phyloP scores from a whole-genome alignment of 1,140 invertebrate species.

The Sinella curviseta region DNA sequence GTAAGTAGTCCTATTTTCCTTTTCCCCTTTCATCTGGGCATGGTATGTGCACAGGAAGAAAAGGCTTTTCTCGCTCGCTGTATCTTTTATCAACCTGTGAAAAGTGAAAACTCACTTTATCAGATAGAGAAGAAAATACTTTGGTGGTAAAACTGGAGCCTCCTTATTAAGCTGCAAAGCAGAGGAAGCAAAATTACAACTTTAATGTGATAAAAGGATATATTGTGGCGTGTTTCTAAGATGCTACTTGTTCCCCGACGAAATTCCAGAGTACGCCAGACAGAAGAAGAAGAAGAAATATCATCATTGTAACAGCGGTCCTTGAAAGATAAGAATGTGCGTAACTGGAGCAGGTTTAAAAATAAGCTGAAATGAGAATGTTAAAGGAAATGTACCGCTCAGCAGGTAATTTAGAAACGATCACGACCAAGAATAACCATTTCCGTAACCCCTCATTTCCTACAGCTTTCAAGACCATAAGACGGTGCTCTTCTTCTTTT shows the following conservation, averaged over 20 bases:
- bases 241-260: background rate
- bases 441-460: background rate
- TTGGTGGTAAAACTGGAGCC: too few relatives aligned
- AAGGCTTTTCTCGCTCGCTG: too few relatives aligned
- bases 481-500: background rate
- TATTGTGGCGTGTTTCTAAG: background rate
- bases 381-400: too few relatives aligned
- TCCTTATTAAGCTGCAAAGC: too few relatives aligned
- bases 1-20: too few relatives aligned
- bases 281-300: background rate
- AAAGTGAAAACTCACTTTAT: too few relatives aligned
- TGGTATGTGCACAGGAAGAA: too few relatives aligned
- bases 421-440: background rate
- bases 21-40: too few relatives aligned
- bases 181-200: background rate
- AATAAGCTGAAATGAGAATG: too few relatives aligned
- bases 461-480: background rate
- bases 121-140: too few relatives aligned
- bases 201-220: background rate
- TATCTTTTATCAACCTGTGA: too few relatives aligned
- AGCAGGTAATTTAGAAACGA: background rate
- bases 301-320: background rate
- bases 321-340: background rate
- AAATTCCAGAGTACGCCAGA: background rate
- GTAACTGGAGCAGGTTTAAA: too few relatives aligned